Percentiles rank a stretch among this genome's conserved stretches.
Conservation (phyloP, 1,140 invertebrate genomes). For the Pinna nobilis region DNA sequence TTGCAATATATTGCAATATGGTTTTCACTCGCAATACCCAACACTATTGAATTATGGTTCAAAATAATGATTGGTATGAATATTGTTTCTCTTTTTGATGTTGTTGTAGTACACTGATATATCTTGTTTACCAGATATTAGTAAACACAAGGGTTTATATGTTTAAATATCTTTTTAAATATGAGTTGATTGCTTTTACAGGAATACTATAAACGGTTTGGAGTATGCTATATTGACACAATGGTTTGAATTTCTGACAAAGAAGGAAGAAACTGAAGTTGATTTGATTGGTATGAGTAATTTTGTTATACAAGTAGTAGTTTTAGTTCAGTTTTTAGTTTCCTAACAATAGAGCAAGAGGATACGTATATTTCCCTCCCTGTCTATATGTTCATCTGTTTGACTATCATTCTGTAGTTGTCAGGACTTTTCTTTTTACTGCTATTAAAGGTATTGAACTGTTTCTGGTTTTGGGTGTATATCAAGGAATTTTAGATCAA, state of each 20-base stretch:
- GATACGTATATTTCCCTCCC: too few relatives aligned
- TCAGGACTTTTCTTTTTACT: neutral
- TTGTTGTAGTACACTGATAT: too few relatives aligned
- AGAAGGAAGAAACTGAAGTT: slow-evolving; percentile 82
- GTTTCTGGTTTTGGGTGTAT: neutral
- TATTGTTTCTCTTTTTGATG: slow-evolving; percentile 35
- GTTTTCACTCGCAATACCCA: too few relatives aligned
- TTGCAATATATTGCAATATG: too few relatives aligned
- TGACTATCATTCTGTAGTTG: too few relatives aligned
- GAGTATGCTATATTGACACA: slow-evolving; percentile 86
- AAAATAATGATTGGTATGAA: slow-evolving; percentile 70
- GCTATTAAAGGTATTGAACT: neutral
- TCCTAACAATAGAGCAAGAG: neutral
- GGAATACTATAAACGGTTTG: slow-evolving; percentile 77
- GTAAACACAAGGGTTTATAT: neutral
- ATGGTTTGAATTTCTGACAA: slow-evolving; percentile 89
- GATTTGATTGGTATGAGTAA: slow-evolving; percentile 87
- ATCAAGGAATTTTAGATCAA: too few relatives aligned
- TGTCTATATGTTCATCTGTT: too few relatives aligned
- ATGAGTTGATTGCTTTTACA: slow-evolving; percentile 51
- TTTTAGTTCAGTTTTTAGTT: neutral
- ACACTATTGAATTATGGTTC: too few relatives aligned
- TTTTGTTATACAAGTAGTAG: neutral
- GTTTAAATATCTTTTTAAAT: neutral
- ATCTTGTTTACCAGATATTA: too few relatives aligned